phyloP scores from a whole-genome alignment of 2,113 vertebrate species.

The Vimba vimba region DNA sequence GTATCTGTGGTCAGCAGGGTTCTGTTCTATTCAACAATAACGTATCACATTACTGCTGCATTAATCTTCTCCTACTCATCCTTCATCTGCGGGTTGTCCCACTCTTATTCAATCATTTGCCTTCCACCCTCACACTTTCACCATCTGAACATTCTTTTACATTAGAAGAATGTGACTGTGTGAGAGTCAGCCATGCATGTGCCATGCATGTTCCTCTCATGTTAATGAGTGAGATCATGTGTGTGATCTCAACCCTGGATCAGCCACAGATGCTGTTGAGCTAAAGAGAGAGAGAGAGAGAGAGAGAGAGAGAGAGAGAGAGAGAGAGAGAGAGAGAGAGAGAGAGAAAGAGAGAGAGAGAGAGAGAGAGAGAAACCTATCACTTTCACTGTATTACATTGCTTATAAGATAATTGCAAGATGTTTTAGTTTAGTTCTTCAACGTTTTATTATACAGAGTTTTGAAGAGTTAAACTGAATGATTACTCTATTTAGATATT shows the following conservation, averaged over 20 bases:
- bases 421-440: not conserved
- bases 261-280: not conserved
- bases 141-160: constrained; percentile 26
- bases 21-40: constrained; percentile 37
- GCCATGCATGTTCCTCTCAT: not conserved
- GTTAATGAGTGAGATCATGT: constrained; percentile 21
- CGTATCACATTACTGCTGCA: not conserved
- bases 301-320: no score
- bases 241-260: not conserved
- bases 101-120: constrained; percentile 31
- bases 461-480: not conserved
- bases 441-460: not conserved
- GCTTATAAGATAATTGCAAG: not conserved
- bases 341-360: no score
- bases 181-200: constrained; percentile 6
- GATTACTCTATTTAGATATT: not conserved
- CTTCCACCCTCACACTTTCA: not conserved
- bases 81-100: not conserved
- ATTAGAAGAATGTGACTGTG: not conserved
- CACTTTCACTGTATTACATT: not conserved
- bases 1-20: not conserved
- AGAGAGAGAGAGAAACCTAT: no score
- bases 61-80: constrained; percentile 35
- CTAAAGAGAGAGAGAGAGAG: not conserved
- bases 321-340: no score